Evolutionary conservation across 2,113 vertebrate species (phyloP).

Genomic region (Nestor notabilis): DNA sequence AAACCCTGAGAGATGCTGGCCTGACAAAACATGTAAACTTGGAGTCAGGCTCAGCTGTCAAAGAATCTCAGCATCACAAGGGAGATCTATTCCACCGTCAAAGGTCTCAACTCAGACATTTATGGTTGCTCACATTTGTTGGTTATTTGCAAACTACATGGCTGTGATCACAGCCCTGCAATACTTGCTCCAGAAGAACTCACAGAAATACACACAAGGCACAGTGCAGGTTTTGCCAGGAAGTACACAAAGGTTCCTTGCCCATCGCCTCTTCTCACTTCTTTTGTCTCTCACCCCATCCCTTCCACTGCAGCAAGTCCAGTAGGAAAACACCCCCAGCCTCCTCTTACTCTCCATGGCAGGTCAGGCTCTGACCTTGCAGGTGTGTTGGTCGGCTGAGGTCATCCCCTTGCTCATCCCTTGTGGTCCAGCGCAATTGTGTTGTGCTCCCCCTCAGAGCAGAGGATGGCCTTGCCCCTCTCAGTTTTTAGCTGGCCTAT

Average conservation of each 20-base stretch:
- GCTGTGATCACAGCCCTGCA: conserved; percentile 58
- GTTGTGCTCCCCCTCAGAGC: rapidly evolving
- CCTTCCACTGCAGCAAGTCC: not conserved
- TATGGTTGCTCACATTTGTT: conserved; percentile 72
- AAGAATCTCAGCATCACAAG: conserved; percentile 69
- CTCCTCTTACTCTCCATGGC: not conserved
- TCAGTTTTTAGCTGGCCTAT: not conserved
- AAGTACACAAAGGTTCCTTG: not conserved
- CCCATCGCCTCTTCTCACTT: not conserved
- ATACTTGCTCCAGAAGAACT: not conserved
- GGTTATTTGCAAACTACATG: conserved; percentile 69
- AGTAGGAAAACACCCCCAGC: not conserved
- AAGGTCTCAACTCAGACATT: conserved; percentile 74
- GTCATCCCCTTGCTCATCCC: not conserved
- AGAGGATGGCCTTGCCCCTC: not conserved
- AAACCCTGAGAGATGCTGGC: conserved; percentile 55
- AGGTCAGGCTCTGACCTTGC: not conserved
- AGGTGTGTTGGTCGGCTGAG: not conserved
- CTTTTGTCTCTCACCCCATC: not conserved
- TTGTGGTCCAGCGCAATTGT: not conserved
- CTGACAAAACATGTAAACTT: conserved; percentile 73
- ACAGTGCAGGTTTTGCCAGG: not conserved
- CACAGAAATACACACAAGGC: not conserved
- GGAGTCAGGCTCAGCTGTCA: conserved; percentile 72
- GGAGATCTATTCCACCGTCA: conserved; percentile 69